These are phyloP conservation scores for Trogon melanurus DNA, from an alignment of 2,113 vertebrate species.

Conservation along the genomic window DNA sequence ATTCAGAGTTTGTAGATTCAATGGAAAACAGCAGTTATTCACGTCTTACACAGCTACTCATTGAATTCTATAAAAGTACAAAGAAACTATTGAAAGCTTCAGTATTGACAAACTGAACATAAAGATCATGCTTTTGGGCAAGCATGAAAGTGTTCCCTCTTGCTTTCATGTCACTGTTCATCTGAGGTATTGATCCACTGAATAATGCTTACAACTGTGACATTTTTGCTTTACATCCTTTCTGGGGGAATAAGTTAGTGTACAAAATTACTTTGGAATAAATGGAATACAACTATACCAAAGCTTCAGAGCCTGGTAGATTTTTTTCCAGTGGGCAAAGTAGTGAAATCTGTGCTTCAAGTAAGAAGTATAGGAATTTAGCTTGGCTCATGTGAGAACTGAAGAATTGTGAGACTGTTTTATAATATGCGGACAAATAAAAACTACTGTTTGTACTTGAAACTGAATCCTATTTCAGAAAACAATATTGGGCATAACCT, in stretches of 20 bases:
- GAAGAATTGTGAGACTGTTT: neutral
- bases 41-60: neutral
- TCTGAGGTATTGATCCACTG: neutral
- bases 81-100: neutral
- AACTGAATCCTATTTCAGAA: neutral
- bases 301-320: neutral
- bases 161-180: neutral
- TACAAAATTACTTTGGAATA: neutral
- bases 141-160: neutral
- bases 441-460: neutral
- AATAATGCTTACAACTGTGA: constrained; percentile 3
- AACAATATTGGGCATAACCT: neutral
- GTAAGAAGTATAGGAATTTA: neutral
- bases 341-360: neutral
- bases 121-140: neutral
- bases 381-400: neutral
- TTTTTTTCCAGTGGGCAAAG: neutral
- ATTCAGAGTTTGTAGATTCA: neutral
- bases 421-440: neutral
- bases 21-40: neutral
- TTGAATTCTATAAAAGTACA: neutral
- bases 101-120: constrained; percentile 6
- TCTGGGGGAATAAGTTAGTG: neutral
- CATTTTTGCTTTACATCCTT: neutral
- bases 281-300: neutral